Percentiles rank a stretch among this genome's conserved stretches.
Evolutionary conservation across 2,888 invertebrate genomes (phyloP).

Genomic region (Lagria hirta): DNA sequence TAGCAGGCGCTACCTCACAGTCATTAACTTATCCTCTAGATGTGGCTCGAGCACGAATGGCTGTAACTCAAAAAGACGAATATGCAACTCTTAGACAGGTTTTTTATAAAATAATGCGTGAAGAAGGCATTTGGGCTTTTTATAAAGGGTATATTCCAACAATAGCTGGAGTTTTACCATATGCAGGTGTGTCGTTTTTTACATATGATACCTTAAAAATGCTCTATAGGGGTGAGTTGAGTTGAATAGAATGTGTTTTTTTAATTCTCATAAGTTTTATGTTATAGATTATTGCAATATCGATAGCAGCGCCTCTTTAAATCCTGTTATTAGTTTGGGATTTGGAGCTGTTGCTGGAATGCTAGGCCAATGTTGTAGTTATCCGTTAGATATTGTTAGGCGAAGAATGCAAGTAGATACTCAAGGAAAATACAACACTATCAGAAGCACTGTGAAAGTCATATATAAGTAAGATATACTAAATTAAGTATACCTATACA

Average conservation of each 20-base stretch:
- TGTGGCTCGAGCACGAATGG: conserved; percentile 95
- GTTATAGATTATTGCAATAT: conserved; percentile 21
- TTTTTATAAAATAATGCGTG: conserved; percentile 64
- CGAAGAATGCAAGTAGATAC: conserved; percentile 64
- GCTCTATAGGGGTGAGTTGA: conserved; percentile 65
- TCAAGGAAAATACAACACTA: conserved; percentile 62
- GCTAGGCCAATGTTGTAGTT: conserved; percentile 92
- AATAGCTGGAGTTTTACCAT: conserved; percentile 90
- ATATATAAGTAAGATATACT: conserved; percentile 72
- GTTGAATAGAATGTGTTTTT: conserved; percentile 34
- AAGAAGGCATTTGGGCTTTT: conserved; percentile 76
- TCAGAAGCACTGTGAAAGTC: conserved; percentile 65
- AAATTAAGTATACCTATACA: conserved; percentile 3
- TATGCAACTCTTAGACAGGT: conserved; percentile 62
- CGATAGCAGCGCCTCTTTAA: conserved; percentile 4
- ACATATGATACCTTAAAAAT: conserved; percentile 94
- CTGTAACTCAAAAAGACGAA: conserved; percentile 81
- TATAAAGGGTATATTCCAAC: conserved; percentile 90
- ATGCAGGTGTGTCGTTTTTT: conserved; percentile 96
- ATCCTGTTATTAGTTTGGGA: conserved; percentile 66
- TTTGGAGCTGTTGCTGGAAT: conserved; percentile 93
- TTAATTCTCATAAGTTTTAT: conserved; percentile 15
- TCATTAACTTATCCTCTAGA: conserved; percentile 95
- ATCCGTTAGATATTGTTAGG: conserved; percentile 92
- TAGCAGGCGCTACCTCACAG: conserved; percentile 96